Conservation (phyloP, 2,113 vertebrate species). For the cattle (Bos taurus) region ARS-UCD2.0 NC_037336.1:34658001-34658500, state of each 20-base stretch:
- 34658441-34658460: neutral
- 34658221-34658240: neutral
- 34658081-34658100: neutral
- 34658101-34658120: neutral
- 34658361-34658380: neutral
- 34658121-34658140: neutral
- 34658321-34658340: neutral
- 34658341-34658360: neutral
- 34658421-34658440: neutral
- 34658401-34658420: neutral
- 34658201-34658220: neutral
- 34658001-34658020: neutral
- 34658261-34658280: neutral
- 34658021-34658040: neutral
- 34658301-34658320: neutral
- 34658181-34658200: neutral
- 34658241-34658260: neutral
- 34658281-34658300: neutral
- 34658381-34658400: neutral
- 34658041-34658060: neutral
- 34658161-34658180: neutral
- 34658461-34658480: neutral
- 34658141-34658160: fast-evolving
- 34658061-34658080: neutral
- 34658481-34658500: neutral